Conservation (phyloP, 2,113 vertebrate species). For the Sminthopsis crassicaudata region DNA sequence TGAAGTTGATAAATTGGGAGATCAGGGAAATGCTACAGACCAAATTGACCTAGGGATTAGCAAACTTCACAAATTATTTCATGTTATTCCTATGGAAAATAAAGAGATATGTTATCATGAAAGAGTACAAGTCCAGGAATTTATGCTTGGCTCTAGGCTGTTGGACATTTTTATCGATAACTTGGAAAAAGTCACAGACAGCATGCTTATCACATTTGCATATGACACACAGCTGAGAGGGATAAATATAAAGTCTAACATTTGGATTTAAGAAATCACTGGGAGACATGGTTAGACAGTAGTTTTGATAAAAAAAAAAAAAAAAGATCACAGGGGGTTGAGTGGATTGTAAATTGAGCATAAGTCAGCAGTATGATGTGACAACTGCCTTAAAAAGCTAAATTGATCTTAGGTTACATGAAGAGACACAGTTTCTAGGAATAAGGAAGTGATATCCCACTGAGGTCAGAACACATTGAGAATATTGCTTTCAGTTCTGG, state of each 20-base stretch:
- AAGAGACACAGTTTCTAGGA: background rate
- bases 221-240: background rate
- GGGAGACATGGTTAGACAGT: background rate
- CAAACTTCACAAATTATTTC: background rate
- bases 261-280: background rate
- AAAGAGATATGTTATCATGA: background rate
- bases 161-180: background rate
- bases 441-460: background rate
- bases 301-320: background rate
- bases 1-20: background rate
- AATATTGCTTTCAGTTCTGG: background rate
- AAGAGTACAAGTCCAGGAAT: background rate
- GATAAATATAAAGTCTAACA: background rate
- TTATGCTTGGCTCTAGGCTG: background rate
- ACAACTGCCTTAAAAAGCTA: background rate
- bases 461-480: background rate
- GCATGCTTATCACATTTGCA: background rate
- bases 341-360: background rate
- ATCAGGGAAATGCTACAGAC: background rate
- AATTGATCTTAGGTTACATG: background rate
- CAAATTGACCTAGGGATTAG: background rate
- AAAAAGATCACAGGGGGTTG: background rate
- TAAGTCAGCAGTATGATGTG: background rate
- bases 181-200: background rate
- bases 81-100: background rate